Percentiles rank a stretch among this genome's conserved stretches.
These are phyloP conservation scores for Dasypus novemcinctus DNA, from an alignment of 2,113 vertebrate genomes.

Conservation along the genomic window DNA sequence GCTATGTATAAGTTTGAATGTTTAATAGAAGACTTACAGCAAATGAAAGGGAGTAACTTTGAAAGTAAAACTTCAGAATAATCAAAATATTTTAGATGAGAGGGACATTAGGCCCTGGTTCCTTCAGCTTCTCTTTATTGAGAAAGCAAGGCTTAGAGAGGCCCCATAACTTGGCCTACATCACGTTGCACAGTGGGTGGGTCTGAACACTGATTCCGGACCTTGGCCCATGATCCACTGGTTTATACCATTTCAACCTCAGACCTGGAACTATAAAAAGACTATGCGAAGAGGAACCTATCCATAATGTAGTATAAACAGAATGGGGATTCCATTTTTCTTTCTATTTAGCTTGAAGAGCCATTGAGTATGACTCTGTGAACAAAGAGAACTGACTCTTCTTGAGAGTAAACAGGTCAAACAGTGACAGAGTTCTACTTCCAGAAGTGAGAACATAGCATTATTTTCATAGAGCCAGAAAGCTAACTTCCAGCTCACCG, in stretches of 20 bases:
- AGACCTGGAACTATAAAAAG: neutral
- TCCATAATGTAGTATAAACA: neutral
- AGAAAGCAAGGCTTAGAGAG: neutral
- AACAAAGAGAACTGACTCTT: neutral
- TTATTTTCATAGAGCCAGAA: neutral
- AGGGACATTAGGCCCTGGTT: too few species aligned
- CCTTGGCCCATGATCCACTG: too few species aligned
- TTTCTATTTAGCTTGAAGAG: too few species aligned
- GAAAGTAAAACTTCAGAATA: neutral
- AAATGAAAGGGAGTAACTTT: neutral
- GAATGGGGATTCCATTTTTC: too few species aligned
- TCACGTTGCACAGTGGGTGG: neutral
- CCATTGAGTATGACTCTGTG: too few species aligned
- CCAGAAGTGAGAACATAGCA: neutral
- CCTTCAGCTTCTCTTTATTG: neutral
- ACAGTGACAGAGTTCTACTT: neutral
- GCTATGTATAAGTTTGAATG: neutral
- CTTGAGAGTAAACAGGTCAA: neutral
- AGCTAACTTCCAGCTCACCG: neutral
- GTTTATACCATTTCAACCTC: neutral
- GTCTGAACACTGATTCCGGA: neutral
- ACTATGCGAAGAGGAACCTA: neutral
- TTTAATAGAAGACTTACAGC: neutral
- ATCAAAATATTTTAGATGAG: neutral
- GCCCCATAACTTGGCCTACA: neutral